Evolutionary conservation across 2,113 vertebrate genomes (phyloP).

Genomic region (Psittacara wagleri): DNA sequence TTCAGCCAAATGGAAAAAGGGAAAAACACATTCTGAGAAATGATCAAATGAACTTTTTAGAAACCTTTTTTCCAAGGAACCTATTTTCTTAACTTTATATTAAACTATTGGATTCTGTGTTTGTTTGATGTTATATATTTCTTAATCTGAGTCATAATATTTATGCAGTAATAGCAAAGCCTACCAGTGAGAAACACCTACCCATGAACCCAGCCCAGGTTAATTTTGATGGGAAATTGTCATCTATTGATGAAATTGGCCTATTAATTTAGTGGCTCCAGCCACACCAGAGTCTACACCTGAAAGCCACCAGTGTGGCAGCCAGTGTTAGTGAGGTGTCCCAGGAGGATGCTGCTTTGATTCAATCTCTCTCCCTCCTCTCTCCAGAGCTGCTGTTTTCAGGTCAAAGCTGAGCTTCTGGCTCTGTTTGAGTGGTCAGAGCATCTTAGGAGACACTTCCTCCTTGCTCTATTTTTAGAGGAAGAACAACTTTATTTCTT

Average conservation of each 20-base stretch:
- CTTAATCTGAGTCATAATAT: neutral
- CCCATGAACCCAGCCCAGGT: neutral
- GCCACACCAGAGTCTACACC: neutral
- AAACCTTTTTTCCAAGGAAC: neutral
- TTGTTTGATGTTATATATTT: neutral
- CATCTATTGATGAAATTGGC: neutral
- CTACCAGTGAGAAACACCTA: neutral
- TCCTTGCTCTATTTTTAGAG: neutral
- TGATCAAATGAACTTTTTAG: neutral
- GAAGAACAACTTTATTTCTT: neutral
- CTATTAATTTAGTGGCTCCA: neutral
- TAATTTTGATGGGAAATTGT: neutral
- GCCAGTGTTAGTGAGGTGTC: accelerated
- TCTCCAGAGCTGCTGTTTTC: neutral
- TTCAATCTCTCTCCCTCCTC: neutral
- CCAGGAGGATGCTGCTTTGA: accelerated
- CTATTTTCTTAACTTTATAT: neutral
- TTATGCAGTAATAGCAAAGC: neutral
- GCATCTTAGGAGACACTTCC: neutral
- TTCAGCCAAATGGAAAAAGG: neutral
- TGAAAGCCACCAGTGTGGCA: neutral
- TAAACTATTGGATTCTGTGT: neutral
- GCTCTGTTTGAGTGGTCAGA: neutral
- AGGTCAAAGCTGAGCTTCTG: neutral
- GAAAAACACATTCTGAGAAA: neutral